Base-by-base conservation (phyloP, 2,797 vertebrate genomes). In the Oophaga sylvatica region DNA sequence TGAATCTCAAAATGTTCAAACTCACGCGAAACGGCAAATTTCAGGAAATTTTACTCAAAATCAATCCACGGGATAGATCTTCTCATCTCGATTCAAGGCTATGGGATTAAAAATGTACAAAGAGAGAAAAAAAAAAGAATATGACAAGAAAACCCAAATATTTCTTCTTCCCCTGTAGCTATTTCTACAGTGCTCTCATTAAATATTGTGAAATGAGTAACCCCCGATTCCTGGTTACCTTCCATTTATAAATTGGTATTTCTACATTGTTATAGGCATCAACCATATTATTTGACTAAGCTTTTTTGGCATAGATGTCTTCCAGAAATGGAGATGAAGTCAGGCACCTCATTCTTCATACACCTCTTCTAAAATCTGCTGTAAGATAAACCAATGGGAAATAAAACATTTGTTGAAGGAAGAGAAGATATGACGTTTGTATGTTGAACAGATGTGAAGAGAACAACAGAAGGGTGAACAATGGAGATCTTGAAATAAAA, bases 361-460 rank as follows among this genome's bases (percentile, higher is more conserved):
- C 26, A 80, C 78, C 26, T 60, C 31, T 48, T 20, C 31, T 79
- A 79, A 59, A 79, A 59, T 26, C 56, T 60, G 57, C 29, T 17
- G 6, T 79, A 60, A 31, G 53, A 29, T 59, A 59, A 59, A 60
- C 77, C 77, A 79, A 60, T 79, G 29, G 57, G 57, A 80, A 26
- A 60, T 80, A 80, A 80, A 80, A 35, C 56, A 80, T 80, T 80
- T 60, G 78, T 80, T 22, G 48, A 29, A 35, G 57, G 6, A 79
- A 80, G 10, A 62, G 35, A 26, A 67, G 31, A 81, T 62, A 59
- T 35, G 78, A 62, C 20, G 11, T 35, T 20, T 60, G 78, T 60
- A 60, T 80, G 78, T 80, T 35, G 19, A 80, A 80, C 78, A 60
- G 78, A 80, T 80, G 78, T 80, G 78, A 35, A 80, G 20, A 19